Percentiles rank a stretch among this genome's conserved stretches.
phyloP scores from a whole-genome alignment of 2,113 vertebrate species.

The Hippocampus mohnikei region DNA sequence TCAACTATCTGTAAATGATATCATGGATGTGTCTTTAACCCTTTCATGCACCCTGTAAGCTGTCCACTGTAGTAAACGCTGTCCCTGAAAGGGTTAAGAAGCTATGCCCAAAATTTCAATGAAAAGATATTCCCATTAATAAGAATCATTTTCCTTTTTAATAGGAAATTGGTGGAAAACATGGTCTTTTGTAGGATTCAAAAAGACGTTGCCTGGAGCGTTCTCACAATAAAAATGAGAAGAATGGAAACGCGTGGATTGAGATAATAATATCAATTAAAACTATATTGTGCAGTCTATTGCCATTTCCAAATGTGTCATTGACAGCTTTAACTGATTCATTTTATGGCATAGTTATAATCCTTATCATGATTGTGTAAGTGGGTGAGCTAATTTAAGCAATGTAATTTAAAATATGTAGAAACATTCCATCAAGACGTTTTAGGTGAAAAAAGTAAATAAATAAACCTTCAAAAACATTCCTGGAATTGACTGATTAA shows the following conservation, averaged over 20 bases:
- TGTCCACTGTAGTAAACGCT: too few species aligned
- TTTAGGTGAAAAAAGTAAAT: background rate
- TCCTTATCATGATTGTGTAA: background rate
- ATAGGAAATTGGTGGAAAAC: background rate
- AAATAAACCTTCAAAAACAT: background rate
- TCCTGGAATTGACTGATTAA: slow-evolving; percentile 3
- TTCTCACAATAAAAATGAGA: background rate
- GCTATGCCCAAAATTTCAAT: background rate
- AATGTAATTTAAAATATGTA: background rate
- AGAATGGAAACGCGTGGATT: background rate
- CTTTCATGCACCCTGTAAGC: too few species aligned
- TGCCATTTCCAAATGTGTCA: background rate
- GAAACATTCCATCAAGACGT: background rate
- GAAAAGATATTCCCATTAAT: background rate
- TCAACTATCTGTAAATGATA: too few species aligned
- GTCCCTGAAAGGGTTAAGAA: too few species aligned
- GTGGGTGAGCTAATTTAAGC: background rate
- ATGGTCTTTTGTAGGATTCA: background rate
- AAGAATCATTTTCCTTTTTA: background rate
- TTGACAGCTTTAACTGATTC: background rate
- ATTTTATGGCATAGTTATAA: slow-evolving; percentile 1
- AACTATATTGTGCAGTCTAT: background rate
- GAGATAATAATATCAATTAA: background rate
- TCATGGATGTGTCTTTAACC: too few species aligned
- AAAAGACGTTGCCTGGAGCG: background rate